phyloP scores from a whole-genome alignment of 2,888 invertebrate species.

The Arctia plantaginis region DNA sequence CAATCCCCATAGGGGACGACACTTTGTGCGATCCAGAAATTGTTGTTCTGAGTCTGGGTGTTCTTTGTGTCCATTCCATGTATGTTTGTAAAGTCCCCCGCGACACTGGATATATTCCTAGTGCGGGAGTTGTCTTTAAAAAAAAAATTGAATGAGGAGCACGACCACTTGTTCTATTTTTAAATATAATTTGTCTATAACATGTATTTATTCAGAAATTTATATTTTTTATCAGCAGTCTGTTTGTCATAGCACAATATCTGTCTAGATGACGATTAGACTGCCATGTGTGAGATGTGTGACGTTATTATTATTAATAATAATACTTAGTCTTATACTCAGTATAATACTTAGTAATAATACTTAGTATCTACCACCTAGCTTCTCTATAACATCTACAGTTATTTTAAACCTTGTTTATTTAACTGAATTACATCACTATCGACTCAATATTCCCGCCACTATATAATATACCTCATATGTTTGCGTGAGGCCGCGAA shows the following conservation, averaged over 20 bases:
- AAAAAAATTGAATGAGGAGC: neutral
- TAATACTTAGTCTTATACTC: neutral
- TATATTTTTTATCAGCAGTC: no score
- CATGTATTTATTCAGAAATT: no score
- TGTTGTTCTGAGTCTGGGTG: no score
- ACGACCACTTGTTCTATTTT: neutral
- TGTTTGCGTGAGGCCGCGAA: slow-evolving; percentile 18
- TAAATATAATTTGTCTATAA: neutral
- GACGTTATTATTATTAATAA: no score
- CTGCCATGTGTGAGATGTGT: neutral
- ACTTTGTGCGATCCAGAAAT: no score
- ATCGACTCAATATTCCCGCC: slow-evolving; percentile 11
- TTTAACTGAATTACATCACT: slow-evolving; percentile 1
- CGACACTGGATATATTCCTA: no score
- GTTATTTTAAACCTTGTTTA: slow-evolving; percentile 1
- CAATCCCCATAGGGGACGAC: no score
- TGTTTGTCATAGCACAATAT: no score
- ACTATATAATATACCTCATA: slow-evolving; percentile 2
- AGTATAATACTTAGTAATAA: neutral
- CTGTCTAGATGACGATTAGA: no score
- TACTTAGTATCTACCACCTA: neutral
- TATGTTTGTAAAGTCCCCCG: no score
- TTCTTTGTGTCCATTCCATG: no score
- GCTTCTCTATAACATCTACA: neutral
- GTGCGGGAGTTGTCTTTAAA: no score